These are phyloP conservation scores for Saimiri boliviensis DNA, from an alignment of 2,113 vertebrate genomes.

Conservation along the genomic window DNA sequence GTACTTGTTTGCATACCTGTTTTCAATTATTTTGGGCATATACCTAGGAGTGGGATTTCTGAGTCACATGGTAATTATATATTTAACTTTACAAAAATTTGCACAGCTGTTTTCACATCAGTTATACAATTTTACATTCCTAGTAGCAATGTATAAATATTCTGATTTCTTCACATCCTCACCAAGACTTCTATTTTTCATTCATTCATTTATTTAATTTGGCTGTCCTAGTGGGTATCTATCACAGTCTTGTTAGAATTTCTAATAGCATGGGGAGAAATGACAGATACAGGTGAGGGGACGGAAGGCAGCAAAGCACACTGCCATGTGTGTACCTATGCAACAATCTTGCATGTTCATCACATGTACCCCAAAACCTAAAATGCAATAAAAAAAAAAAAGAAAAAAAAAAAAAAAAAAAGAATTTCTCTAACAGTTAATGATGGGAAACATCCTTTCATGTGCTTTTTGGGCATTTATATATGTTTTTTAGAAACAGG, in stretches of 20 bases:
- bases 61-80: background rate
- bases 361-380: no score
- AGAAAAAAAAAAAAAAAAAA: no score
- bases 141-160: background rate
- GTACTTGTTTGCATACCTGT: background rate
- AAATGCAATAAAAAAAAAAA: no score
- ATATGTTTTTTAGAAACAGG: background rate
- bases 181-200: background rate
- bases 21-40: conserved; percentile 4
- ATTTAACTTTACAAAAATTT: conserved; percentile 10
- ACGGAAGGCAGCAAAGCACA: no score
- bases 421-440: conserved; percentile 4
- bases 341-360: no score
- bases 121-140: background rate
- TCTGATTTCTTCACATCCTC: background rate
- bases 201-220: background rate
- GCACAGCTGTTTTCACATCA: background rate
- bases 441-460: background rate
- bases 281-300: no score
- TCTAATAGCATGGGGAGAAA: no score
- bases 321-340: no score
- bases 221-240: background rate
- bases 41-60: background rate
- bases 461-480: background rate
- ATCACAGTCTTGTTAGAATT: background rate